Evolutionary conservation across 2,113 vertebrate genomes (phyloP).

Genomic region (Cromileptes altivelis): DNA sequence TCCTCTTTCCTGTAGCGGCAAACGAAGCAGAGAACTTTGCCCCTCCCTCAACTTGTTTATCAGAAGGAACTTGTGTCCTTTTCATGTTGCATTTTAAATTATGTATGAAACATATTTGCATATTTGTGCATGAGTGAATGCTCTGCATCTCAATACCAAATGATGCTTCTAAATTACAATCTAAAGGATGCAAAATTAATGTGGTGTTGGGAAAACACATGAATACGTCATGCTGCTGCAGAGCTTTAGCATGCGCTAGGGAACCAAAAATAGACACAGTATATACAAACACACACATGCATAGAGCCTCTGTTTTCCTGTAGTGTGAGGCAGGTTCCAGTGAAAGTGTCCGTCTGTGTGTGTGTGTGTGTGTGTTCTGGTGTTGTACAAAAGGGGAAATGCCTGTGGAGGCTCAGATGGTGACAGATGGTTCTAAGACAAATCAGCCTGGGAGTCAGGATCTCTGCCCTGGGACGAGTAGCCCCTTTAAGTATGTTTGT

Average conservation of each 20-base stretch:
- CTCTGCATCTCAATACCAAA: conserved; percentile 48
- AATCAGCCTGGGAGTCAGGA: conserved; percentile 79
- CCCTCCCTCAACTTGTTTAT: conserved; percentile 49
- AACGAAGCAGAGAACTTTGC: neutral
- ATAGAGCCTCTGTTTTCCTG: conserved; percentile 9
- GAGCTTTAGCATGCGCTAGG: conserved; percentile 12
- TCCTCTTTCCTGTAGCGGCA: conserved; percentile 28
- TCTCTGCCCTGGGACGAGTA: conserved; percentile 65
- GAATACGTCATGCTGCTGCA: conserved; percentile 33
- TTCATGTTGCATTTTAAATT: conserved; percentile 65
- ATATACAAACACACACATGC: conserved; percentile 15
- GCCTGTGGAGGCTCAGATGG: conserved; percentile 82
- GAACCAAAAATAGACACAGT: conserved; percentile 62
- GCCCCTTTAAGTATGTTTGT: conserved; percentile 35
- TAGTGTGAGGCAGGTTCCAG: conserved; percentile 44
- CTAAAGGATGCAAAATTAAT: conserved; percentile 50
- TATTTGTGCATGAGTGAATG: conserved; percentile 43
- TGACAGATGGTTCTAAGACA: conserved; percentile 84
- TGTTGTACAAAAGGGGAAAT: conserved; percentile 66
- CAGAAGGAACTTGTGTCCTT: conserved; percentile 54
- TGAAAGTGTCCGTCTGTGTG: conserved; percentile 28
- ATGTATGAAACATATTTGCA: conserved; percentile 66
- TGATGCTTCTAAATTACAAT: conserved; percentile 45
- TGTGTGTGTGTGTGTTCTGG: conserved; percentile 40
- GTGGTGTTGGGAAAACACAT: conserved; percentile 41